Evolutionary conservation across 2,888 invertebrate genomes (phyloP).

Genomic region (Dioctria linearis): DNA sequence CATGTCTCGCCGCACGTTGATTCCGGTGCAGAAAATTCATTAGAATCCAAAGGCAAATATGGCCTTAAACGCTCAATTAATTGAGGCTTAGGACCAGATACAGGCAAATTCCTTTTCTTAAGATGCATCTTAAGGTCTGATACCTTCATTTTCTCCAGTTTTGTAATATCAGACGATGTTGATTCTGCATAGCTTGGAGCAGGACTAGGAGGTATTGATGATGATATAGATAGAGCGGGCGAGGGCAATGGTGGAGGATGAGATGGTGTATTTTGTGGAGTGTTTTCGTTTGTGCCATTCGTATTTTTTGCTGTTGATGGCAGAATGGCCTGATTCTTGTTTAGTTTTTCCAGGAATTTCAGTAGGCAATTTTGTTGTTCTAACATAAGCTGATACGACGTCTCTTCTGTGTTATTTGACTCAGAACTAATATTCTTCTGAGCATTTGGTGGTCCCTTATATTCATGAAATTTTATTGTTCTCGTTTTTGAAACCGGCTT

Average conservation of each 20-base stretch:
- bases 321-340: constrained; percentile 86
- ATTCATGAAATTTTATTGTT: constrained; percentile 97
- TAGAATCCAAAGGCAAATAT: constrained; percentile 73
- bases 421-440: constrained; percentile 77
- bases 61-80: constrained; percentile 92
- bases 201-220: constrained; percentile 69
- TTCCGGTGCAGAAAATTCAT: constrained; percentile 72
- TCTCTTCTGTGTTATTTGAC: constrained; percentile 74
- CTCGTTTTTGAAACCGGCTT: constrained; percentile 86
- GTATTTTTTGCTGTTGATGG: constrained; percentile 79
- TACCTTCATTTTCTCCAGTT: constrained; percentile 96
- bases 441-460: constrained; percentile 93
- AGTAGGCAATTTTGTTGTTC: constrained; percentile 93
- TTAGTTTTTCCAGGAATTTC: constrained; percentile 86
- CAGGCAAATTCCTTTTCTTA: constrained; percentile 93
- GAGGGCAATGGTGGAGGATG: constrained; percentile 72
- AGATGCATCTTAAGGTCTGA: constrained; percentile 95
- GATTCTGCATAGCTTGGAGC: constrained; percentile 69
- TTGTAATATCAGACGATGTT: constrained; percentile 71
- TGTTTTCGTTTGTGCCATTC: constrained; percentile 17
- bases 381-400: constrained; percentile 90
- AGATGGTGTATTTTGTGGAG: constrained; percentile 56
- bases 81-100: constrained; percentile 96
- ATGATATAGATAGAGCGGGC: constrained; percentile 73
- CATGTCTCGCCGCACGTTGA: constrained; percentile 67